Conservation (phyloP, 2,797 vertebrate species). For the Tokudaia muenninki region DNA sequence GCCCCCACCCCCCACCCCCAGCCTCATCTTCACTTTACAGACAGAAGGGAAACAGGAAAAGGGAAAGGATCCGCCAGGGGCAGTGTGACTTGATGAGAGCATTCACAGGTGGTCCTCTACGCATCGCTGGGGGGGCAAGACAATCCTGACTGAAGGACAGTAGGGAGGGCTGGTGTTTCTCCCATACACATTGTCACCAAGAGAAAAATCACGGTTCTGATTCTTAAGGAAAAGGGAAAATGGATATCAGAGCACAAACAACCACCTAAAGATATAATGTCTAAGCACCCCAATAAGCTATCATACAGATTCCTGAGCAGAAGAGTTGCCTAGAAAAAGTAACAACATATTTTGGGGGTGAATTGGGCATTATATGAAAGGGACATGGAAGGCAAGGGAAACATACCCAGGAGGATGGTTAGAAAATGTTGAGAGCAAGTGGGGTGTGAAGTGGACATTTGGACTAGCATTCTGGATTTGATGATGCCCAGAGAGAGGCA, state of each 20-base stretch:
- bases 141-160: background rate
- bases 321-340: slow-evolving; percentile 16
- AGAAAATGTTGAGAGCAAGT: background rate
- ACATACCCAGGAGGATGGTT: background rate
- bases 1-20: background rate
- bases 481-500: background rate
- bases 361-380: background rate
- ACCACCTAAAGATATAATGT: background rate
- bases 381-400: background rate
- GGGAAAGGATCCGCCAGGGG: background rate
- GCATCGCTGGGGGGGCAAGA: background rate
- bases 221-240: slow-evolving; percentile 18
- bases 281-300: background rate
- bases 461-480: background rate
- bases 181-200: background rate
- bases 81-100: background rate
- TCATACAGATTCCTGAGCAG: background rate
- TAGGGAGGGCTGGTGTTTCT: background rate
- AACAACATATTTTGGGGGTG: background rate
- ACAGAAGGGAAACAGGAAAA: slow-evolving; percentile 38
- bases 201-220: background rate
- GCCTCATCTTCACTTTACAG: background rate
- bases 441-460: background rate
- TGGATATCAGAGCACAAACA: background rate
- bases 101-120: background rate